Base-by-base conservation (phyloP, 2,888 invertebrate genomes). In the Timandra comae region DNA sequence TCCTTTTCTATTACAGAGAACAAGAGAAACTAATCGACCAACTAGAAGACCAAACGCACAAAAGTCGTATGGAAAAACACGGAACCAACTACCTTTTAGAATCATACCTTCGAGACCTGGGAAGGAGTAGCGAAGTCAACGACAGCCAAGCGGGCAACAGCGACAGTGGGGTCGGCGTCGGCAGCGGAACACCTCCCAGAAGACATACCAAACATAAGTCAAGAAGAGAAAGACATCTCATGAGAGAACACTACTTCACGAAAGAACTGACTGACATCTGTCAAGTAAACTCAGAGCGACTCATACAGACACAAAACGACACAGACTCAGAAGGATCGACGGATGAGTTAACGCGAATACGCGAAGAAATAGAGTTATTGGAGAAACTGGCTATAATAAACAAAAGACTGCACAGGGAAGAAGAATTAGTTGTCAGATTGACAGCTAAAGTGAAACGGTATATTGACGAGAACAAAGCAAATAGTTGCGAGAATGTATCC, bases 71-170 rank as follows among this genome's bases (percentile, higher is more conserved):
- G 73, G 88, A 91, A 45, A 91, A 92, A 56, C 89, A 93, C 59
- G 93, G 93, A 9, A 92, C 92, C 42, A 93, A 94, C 71, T 94
- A 94, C 65, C 86, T 94, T 28, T 80, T 93, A 8, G 93, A 93
- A 67, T 91, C 93, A 1, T 94, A 94, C 63, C 84, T 94, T 10
- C 65, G 84, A 19, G 85, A 85, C 45, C 56, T 85, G 0, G 82
- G 84, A 1, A 52, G 82, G 42, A 69, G 63, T 49, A 79, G 75
- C 38, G 85, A 85, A 53, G 79, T 79, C 4, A 81, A 81, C 54
- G 85, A 85, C 37, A 87, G 87, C 43, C 88, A 88, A 48, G 89
- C 90, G 12, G 90, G 88, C n/a, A 90, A 90, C 64, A 90, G 91
- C 54, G 91, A 91, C 57, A 91, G 91, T 40, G 91, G 91, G 0